phyloP scores from a whole-genome alignment of 2,797 vertebrate genomes.

The Apogon talboti region DNA sequence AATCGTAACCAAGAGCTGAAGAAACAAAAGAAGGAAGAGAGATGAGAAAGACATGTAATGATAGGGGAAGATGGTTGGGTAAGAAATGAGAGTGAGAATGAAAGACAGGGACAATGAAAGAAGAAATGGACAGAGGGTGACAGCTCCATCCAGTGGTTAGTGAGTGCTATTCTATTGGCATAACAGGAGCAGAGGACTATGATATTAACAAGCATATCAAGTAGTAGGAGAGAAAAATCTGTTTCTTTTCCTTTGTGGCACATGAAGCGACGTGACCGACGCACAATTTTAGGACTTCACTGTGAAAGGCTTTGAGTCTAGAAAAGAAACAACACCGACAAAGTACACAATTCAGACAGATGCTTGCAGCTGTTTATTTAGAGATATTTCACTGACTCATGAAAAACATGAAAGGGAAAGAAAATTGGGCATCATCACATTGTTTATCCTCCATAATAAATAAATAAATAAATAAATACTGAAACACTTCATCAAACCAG shows the following conservation, averaged over 20 bases:
- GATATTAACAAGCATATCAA: conserved; percentile 9
- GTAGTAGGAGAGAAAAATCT: conserved; percentile 5
- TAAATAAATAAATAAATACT: no score
- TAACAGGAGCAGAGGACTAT: conserved; percentile 16
- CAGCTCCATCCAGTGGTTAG: conserved; percentile 83
- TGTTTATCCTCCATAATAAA: no score
- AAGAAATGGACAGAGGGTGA: conserved; percentile 66
- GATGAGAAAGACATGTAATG: conserved; percentile 42
- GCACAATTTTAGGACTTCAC: no score
- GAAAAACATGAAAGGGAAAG: conserved; percentile 16
- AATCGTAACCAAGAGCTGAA: conserved; percentile 41
- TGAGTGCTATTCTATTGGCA: conserved; percentile 22
- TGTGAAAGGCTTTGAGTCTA: no score
- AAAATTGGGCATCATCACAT: neutral
- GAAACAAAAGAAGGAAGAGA: conserved; percentile 43
- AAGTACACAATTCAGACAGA: no score
- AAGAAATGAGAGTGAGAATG: conserved; percentile 13
- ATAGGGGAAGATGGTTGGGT: conserved; percentile 30
- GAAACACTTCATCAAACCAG: no score
- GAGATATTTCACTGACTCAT: conserved; percentile 11
- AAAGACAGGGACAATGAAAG: neutral
- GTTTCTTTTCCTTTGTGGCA: no score
- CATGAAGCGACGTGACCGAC: no score
- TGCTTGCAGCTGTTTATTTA: no score
- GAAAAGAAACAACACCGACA: neutral